Evolutionary conservation across 1,140 invertebrate species (phyloP), one percentile per base, ranked within the genome.

Genomic region (Nymphalis io): DNA sequence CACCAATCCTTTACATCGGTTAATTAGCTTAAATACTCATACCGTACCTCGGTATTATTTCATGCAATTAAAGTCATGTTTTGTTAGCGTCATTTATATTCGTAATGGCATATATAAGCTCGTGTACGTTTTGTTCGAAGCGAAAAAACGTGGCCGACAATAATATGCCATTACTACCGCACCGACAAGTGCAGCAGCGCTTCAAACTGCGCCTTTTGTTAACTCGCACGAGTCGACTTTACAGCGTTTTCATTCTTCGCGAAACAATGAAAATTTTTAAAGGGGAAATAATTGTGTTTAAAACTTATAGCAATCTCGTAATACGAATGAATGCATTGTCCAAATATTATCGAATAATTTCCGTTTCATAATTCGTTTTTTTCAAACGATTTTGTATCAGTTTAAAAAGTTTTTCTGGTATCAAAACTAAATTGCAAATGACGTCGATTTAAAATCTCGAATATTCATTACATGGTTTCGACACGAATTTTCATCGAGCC

Each of bases 181-280:
- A 53, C 51, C 60, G 60, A 57, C 70, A 55, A 76, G 68, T 69
- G 68, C 64, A 61, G 67, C 65, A 61, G 51, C 55, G 65, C 74
- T 76, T 73, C 58, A 73, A 73, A 66, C 72, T 61, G 58, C 66
- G 60, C 70, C 72, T 76, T 72, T 76, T 76, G 72, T 76, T 74
- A 69, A 21, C 21, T 42, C 33, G 39, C 20, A 46, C 21, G 42
- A 42, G 23, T 59, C 42, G 51, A 44, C 53, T 58, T 66, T 66
- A 53, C 38, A 60, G 59, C 20, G 46, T 51, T 60, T 60, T 60
- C 38, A 60, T 60, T 60, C 59, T 60, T 44, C 42, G 15, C 51
- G 27, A 60, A 60, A 42, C 42, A 60, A 60, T 60, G 59, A 13
- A 60, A 60, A 23, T 23, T 60, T 60, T 60, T 21, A 42, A 60